Base-by-base conservation (phyloP, 2,888 invertebrate genomes). In the Octodonta nipae region DNA sequence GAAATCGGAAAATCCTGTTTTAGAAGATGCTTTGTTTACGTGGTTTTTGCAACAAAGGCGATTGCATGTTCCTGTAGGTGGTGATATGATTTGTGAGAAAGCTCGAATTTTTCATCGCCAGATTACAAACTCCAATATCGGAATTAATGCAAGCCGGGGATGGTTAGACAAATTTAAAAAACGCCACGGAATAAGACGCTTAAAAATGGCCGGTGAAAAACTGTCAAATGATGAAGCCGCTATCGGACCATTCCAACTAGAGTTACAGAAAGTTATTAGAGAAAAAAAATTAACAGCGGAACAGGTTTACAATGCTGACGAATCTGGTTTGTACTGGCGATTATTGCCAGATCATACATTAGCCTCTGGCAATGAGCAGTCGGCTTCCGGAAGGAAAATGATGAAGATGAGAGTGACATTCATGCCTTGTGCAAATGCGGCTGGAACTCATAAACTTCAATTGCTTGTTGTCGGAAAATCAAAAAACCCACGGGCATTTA, bases 91-190 rank as follows among this genome's bases (percentile, higher is more conserved):
- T 8, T 8, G 12, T 8, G 13, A n/a, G 27, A 43, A n/a, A n/a
- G n/a, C n/a, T n/a, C n/a, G n/a, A n/a, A n/a, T n/a, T n/a, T n/a
- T n/a, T n/a, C n/a, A n/a, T n/a, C n/a, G n/a, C n/a, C n/a, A n/a
- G n/a, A n/a, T n/a, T n/a, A n/a, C n/a, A n/a, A n/a, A n/a, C n/a
- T n/a, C n/a, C n/a, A n/a, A n/a, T n/a, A n/a, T n/a, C n/a, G 42
- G 41, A 29, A n/a, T n/a, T n/a, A 20, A 30, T 20, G 43, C 43
- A 14, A 45, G 44, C 26, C 30, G 28, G 14, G 44, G 43, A 20
- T 46, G 47, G 44, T 28, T 47, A 7, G 35, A 41, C 31, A 47
- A 41, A 41, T 45, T 47, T 26, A 43, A 45, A 26, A 6, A n/a
- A 17, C 30, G 44, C 17, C 30, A 41, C 26, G 38, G 42, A 15